Evolutionary conservation across 2,797 vertebrate genomes (phyloP), one percentile per base, ranked within the genome.

Genomic region (Aythya fuligula): DNA sequence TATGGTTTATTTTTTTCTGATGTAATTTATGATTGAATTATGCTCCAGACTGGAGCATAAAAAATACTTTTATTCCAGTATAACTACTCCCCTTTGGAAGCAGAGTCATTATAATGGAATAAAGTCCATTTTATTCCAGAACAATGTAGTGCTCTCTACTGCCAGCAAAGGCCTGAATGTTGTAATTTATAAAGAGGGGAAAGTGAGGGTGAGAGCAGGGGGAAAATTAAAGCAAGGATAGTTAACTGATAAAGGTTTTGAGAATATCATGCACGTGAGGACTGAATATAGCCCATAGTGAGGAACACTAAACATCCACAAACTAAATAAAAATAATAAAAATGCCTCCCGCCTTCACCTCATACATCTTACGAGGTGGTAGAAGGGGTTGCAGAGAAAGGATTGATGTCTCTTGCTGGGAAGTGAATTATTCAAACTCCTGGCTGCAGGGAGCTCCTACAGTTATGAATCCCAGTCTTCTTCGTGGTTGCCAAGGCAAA

Each of bases 21-120:
- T 97, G 95, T 97, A 97, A 97, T 97, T 97, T 97, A 96, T 97
- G 97, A 97, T 96, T 97, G 96, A 97, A 96, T 97, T 97, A 97
- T 96, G 95, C 92, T 97, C 69, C 90, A 97, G 96, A 95, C 91
- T 87, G 94, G 61, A 95, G 95, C 96, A 97, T 96, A 96, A 97
- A 97, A 95, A 97, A 95, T 97, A 95, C 95, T 97, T 97, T 97
- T 97, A 96, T 97, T 96, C 93, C 86, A 43, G 92, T 95, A 89
- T 96, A 97, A 97, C 95, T 97, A 95, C 94, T 97, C 96, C 95
- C 96, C 87, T 95, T 97, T 97, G 96, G 95, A 97, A 96, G 94
- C 82, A 95, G 95, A 95, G 96, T 92, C 96, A 97, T 97, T 97
- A 97, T 92, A 96, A 92, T 87, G 94, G 96, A 96, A 97, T 97